Percentiles rank a stretch among this genome's conserved stretches.
phyloP scores from a whole-genome alignment of 1,140 invertebrate genomes.

The Tenebrio molitor region DNA sequence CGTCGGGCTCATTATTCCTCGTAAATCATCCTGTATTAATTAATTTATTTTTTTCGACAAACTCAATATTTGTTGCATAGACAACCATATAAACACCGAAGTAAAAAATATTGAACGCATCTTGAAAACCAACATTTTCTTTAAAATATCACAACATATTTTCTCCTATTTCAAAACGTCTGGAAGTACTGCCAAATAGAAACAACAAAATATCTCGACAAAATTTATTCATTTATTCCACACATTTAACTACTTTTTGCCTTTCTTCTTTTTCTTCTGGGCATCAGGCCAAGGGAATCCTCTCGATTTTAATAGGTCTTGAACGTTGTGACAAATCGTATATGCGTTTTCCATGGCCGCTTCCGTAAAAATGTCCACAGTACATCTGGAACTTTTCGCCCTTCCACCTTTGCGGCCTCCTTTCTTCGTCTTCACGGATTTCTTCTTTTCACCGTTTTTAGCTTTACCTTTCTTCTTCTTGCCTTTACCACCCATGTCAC shows the following conservation, averaged over 20 bases:
- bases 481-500: slow-evolving; percentile 65
- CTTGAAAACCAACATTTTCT: too few species aligned
- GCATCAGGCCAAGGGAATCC: slow-evolving; percentile 88
- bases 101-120: too few species aligned
- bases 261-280: slow-evolving; percentile 86
- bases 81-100: too few species aligned
- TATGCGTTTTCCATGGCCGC: slow-evolving; percentile 91
- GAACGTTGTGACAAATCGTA: slow-evolving; percentile 89
- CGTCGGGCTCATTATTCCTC: too few species aligned
- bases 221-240: neutral
- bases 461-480: slow-evolving; percentile 71
- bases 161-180: too few species aligned
- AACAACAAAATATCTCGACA: too few species aligned
- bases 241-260: slow-evolving; percentile 68
- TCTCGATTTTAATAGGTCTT: slow-evolving; percentile 81
- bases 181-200: too few species aligned
- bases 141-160: too few species aligned
- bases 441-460: slow-evolving; percentile 68
- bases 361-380: slow-evolving; percentile 86
- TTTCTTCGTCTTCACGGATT: slow-evolving; percentile 68
- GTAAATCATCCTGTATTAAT: too few species aligned
- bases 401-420: slow-evolving; percentile 72
- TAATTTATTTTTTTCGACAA: too few species aligned
- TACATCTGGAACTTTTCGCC: slow-evolving; percentile 72
- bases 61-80: too few species aligned